phyloP scores from a whole-genome alignment of 1,140 invertebrate genomes.

The Drosophila tropicalis region DNA sequence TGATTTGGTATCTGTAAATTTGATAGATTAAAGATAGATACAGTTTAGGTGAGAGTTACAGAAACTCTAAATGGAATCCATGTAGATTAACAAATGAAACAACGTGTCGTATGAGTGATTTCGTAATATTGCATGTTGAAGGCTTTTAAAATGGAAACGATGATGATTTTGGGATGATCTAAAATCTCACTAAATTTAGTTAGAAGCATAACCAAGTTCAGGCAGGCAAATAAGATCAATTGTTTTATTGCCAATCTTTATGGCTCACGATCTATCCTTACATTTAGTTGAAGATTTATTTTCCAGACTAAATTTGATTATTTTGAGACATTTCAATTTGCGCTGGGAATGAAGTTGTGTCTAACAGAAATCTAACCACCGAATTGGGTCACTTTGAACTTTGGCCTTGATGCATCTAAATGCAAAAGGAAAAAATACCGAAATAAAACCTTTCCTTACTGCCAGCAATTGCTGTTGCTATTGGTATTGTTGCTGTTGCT shows the following conservation, averaged over 20 bases:
- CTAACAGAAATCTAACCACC: conserved; percentile 48
- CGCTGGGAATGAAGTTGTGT: conserved; percentile 59
- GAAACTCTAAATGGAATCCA: too few species aligned
- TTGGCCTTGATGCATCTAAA: conserved; percentile 65
- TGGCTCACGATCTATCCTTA: neutral
- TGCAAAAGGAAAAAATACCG: conserved; percentile 35
- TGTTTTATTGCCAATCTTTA: neutral
- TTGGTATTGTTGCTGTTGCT: conserved; percentile 15
- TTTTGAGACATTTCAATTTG: conserved; percentile 62
- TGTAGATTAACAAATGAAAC: too few species aligned
- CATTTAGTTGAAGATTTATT: conserved; percentile 6
- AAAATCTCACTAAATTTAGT: too few species aligned
- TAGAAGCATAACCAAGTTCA: too few species aligned
- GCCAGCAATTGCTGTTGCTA: conserved; percentile 33
- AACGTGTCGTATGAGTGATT: too few species aligned
- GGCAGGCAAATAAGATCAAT: too few species aligned
- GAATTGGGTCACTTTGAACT: conserved; percentile 79
- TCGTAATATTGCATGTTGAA: too few species aligned
- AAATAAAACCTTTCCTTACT: conserved; percentile 17
- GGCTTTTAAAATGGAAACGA: too few species aligned
- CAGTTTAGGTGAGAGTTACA: too few species aligned
- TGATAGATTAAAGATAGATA: too few species aligned
- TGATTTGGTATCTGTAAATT: too few species aligned
- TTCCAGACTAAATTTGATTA: conserved; percentile 16
- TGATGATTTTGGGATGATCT: too few species aligned